Base-by-base conservation (phyloP, 1,140 invertebrate genomes). In the Formica exsecta region DNA sequence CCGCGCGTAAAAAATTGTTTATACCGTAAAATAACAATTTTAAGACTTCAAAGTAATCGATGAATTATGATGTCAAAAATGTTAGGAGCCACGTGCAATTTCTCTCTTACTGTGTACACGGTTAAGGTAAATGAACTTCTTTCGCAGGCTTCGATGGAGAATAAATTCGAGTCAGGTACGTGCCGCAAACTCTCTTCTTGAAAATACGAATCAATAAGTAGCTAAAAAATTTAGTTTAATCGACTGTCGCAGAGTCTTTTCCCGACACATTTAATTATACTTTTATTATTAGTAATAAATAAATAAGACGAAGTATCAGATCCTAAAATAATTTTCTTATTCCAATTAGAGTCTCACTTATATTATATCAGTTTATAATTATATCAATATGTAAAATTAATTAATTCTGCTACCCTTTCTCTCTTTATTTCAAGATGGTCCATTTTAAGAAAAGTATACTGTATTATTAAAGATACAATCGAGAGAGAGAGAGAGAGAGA, bases 121-220 rank as follows among this genome's bases (percentile, higher is more conserved):
- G 8, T 54, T 38, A n/a, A 16, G 16, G 8, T 19, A 57, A 68
- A 79, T 48, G 7, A 79, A 68, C 29, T 54, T 79, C 19, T 77
- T 80, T 70, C 44, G 22, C 22, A 51, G n/a, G 25, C 2, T 6
- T 70, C 76, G 44, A 66, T 77, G 44, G 57, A 76, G 11, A 29
- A 64, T 16, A 19, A 13, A 80, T 22, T 22, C 25, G 59, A 36
- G 62, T 22, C 44, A n/a, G 19, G 11, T 32, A 51, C 11, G 7
- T 41, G 3, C 4, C 22, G 38, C 22, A 13, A 25, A 22, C 5
- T 54, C 16, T 25, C 3, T 57, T 80, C 54, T 54, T 16, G n/a
- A 80, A 3, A 19, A 22, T 9, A 32, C n/a, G 7, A 70, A 80
- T 80, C 57, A 70, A 80, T 29, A 80, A 66, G 57, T 36, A 54